These are phyloP conservation scores for Eilema depressum DNA, from an alignment of 2,888 invertebrate species.

Conservation along the genomic window DNA sequence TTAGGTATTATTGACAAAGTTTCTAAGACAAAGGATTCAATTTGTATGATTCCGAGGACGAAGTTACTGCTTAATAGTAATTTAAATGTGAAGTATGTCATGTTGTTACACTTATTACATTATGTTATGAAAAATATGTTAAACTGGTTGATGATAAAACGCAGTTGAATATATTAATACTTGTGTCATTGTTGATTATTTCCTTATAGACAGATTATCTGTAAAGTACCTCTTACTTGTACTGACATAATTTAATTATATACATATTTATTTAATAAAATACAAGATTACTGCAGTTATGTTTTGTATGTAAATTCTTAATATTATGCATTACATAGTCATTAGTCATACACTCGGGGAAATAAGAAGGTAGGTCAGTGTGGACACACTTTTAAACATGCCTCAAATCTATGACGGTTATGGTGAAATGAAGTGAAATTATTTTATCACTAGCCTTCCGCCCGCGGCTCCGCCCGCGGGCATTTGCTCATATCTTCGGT, in stretches of 20 bases:
- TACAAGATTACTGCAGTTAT: background rate
- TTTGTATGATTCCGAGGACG: conserved; percentile 9
- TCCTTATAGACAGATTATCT: conserved; percentile 9
- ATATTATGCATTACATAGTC: background rate
- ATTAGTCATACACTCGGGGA: background rate
- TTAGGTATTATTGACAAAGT: background rate
- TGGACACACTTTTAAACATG: no score
- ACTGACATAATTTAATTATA: no score
- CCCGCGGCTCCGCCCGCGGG: no score
- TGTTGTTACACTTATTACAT: conserved; percentile 35
- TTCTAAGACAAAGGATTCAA: conserved; percentile 8
- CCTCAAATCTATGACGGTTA: no score
- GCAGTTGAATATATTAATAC: background rate
- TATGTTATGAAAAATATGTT: conserved; percentile 27
- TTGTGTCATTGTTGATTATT: background rate
- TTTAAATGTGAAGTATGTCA: conserved; percentile 11
- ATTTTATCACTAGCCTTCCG: no score
- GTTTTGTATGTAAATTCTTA: background rate
- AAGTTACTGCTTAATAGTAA: conserved; percentile 5
- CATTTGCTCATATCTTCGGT: no score
- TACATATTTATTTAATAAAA: background rate
- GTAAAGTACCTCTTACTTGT: background rate
- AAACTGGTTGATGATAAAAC: conserved; percentile 6
- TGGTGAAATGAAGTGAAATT: no score
- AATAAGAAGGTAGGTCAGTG: background rate